Conservation (phyloP, 1,140 invertebrate species). For the Drosophila rhopaloa region DNA sequence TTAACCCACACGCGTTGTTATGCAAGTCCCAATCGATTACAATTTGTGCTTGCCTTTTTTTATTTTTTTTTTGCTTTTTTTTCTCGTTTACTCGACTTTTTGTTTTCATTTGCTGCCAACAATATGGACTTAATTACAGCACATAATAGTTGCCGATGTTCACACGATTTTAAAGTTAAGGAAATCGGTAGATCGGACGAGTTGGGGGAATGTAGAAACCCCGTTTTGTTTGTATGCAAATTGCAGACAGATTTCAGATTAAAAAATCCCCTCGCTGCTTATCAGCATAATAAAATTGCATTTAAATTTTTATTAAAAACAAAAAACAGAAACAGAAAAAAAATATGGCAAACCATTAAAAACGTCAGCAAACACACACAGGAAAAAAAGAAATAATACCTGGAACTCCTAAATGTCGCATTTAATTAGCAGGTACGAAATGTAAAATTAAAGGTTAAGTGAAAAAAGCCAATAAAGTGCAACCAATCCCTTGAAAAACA, state of each 20-base stretch:
- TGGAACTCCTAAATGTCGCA: constrained; percentile 14
- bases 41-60: not conserved
- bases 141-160: constrained; percentile 45
- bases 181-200: constrained; percentile 1
- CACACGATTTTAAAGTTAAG: constrained; percentile 41
- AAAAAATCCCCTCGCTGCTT: constrained; percentile 45
- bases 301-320: constrained; percentile 47
- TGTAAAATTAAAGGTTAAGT: not conserved
- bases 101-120: constrained; percentile 6
- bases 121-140: constrained; percentile 48
- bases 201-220: constrained; percentile 3
- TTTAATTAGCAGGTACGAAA: constrained; percentile 5
- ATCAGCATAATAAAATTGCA: constrained; percentile 58
- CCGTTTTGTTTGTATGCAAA: constrained; percentile 73
- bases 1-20: constrained; percentile 49
- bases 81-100: constrained; percentile 7
- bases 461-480: not conserved
- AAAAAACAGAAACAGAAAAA: constrained; percentile 8
- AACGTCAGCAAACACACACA: constrained; percentile 1
- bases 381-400: constrained; percentile 5
- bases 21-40: constrained; percentile 63
- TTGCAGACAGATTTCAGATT: constrained; percentile 29
- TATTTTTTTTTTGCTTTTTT: not conserved
- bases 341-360: constrained; percentile 19
- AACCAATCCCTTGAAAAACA: not conserved